Base-by-base conservation (phyloP, 64 coral and sea anemone species). In the Montipora efflorescens region DNA sequence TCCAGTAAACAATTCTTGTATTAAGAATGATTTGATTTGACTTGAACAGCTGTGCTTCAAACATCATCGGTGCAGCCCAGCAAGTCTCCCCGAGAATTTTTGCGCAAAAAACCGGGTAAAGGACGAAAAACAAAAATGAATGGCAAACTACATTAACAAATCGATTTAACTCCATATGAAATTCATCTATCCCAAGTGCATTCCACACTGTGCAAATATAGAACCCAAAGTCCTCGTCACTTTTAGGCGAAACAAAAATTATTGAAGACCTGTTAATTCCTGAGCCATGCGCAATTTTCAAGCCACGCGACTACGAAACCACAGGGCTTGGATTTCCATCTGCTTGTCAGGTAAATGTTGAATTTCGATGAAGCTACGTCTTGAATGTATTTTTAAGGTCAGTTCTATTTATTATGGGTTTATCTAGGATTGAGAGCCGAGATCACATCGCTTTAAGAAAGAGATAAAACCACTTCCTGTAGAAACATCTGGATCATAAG, bases 151-250 rank as follows among this genome's bases (percentile, higher is more conserved):
- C n/a, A 11, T 74, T 16, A 74, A 45, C 62, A 20, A 45, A 49
- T 87, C 43, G 13, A 10, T 14, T 10, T 10, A 82, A 22, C 2
- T 61, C 4, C 2, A 82, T 55, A 10, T 82, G 8, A 15, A 82
- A 13, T 12, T 10, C 2, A 7, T 64, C 79, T 9, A 12, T 62
- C 11, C 79, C 79, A 16, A 82, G 57, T 15, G 8, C 22, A 61
- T 82, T 82, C 20, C 57, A 7, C 8, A 25, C 22, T 6, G 50
- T 44, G 25, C 79, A 82, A 82, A n/a, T 82, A 52, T 82, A 82
- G 25, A 14, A 43, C 12, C 79, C 79, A 64, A 82, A 82, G 28
- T 82, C 53, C 6, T 8, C 7, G 0, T 23, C 20, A 59, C 16
- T 36, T 25, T 36, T 4, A 59, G 79, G 79, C 4, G 5, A 36